Evolutionary conservation across 2,888 invertebrate species (phyloP).

Genomic region (Megastigmus dorsalis): DNA sequence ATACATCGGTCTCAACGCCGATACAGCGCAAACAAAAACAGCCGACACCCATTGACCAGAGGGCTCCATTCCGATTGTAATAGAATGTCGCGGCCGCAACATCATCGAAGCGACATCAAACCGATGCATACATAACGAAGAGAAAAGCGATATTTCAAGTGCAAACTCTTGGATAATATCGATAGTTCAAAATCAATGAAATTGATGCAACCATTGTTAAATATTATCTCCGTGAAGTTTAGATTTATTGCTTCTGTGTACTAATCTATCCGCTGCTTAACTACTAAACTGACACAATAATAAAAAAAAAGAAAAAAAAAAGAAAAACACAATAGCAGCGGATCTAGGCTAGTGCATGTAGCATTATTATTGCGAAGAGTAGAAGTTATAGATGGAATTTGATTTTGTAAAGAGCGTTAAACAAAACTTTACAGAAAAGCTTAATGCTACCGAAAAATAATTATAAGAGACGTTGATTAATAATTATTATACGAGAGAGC

Average conservation of each 20-base stretch:
- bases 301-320: background rate
- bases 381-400: no score
- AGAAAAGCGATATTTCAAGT: background rate
- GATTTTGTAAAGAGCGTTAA: no score
- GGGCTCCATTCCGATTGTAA: constrained; percentile 74
- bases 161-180: background rate
- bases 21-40: constrained; percentile 74
- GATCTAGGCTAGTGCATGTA: constrained; percentile 12
- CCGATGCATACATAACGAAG: background rate
- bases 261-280: background rate
- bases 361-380: constrained; percentile 17
- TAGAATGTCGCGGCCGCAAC: no score
- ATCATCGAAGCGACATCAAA: background rate
- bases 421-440: no score
- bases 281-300: background rate
- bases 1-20: constrained; percentile 78
- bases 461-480: constrained; percentile 52
- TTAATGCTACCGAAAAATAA: constrained; percentile 62
- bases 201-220: constrained; percentile 18
- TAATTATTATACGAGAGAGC: no score
- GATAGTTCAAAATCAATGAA: constrained; percentile 17
- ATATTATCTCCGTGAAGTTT: constrained; percentile 20
- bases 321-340: no score
- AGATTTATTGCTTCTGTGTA: constrained; percentile 24
- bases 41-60: constrained; percentile 73